A percentile compares a stretch with the other conserved stretches of the same genome.
Conservation (phyloP, 2,797 vertebrate genomes). For the Sebastes reedi region DNA sequence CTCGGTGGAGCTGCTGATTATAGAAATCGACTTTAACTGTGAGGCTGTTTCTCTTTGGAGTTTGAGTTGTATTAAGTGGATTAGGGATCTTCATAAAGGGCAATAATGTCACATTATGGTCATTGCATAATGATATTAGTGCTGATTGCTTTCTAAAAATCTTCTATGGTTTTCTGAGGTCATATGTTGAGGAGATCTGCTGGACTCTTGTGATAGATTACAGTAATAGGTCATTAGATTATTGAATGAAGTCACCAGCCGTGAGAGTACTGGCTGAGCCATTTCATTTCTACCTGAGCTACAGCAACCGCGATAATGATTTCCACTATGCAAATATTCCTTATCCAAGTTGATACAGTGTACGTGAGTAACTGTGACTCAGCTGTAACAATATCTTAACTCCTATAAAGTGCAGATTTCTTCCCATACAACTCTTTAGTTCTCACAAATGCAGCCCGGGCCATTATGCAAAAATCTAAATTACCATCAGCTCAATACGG, state of each 20-base stretch:
- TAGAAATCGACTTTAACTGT: not conserved
- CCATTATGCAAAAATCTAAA: constrained; percentile 65
- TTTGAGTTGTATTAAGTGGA: constrained; percentile 5
- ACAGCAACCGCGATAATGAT: constrained; percentile 15
- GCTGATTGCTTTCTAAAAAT: constrained; percentile 2
- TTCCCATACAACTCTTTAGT: constrained; percentile 30
- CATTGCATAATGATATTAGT: not conserved
- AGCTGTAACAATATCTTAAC: constrained; percentile 33
- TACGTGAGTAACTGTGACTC: constrained; percentile 39
- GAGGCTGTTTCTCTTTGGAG: not conserved
- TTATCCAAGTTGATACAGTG: constrained; percentile 37
- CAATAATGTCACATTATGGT: constrained; percentile 22
- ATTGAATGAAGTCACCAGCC: constrained; percentile 17
- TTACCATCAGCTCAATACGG: constrained; percentile 49
- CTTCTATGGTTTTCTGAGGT: not conserved
- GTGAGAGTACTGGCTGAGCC: not conserved
- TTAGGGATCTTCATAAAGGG: constrained; percentile 18
- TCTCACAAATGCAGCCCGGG: constrained; percentile 22
- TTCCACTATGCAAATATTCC: constrained; percentile 40
- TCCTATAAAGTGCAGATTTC: constrained; percentile 10
- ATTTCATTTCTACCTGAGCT: constrained; percentile 27
- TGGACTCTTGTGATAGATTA: not conserved
- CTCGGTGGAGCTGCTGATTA: not conserved
- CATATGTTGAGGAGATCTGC: constrained; percentile 6
- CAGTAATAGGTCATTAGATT: constrained; percentile 15